These are phyloP conservation scores for Zoanthus sociatus DNA, from an alignment of 92 coral and sea anemone genomes.

Conservation along the genomic window DNA sequence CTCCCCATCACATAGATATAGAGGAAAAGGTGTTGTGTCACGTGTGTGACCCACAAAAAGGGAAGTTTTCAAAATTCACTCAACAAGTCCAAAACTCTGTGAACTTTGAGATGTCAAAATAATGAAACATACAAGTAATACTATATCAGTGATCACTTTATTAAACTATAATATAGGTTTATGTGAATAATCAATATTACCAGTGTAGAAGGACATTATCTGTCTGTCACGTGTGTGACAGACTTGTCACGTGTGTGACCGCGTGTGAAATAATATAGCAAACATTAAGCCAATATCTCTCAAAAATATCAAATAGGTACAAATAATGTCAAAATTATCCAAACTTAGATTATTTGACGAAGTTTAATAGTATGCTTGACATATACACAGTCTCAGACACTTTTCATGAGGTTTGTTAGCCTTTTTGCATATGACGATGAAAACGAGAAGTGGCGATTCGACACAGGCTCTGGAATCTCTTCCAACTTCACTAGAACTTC, in stretches of 20 bases:
- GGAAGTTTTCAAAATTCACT: background rate
- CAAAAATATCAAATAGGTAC: conserved; percentile 14
- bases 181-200: conserved; percentile 33
- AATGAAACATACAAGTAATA: conserved; percentile 33
- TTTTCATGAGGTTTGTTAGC: conserved; percentile 40
- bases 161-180: conserved; percentile 18
- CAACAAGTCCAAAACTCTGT: conserved; percentile 39
- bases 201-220: conserved; percentile 33
- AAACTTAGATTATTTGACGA: conserved; percentile 9
- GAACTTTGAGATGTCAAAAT: conserved; percentile 28
- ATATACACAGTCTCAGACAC: conserved; percentile 25
- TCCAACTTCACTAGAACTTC: conserved; percentile 43
- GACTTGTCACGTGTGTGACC: conserved; percentile 61
- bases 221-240: conserved; percentile 55
- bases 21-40: background rate
- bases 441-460: conserved; percentile 47
- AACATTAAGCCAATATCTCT: conserved; percentile 7
- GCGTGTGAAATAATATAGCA: conserved; percentile 40
- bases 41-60: conserved; percentile 9
- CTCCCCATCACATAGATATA: conserved; percentile 11
- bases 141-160: conserved; percentile 17
- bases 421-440: conserved; percentile 33
- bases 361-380: conserved; percentile 9
- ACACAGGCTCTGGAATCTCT: conserved; percentile 47
- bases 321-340: background rate